These are phyloP conservation scores for Drosophila paranaensis DNA, from an alignment of 2,888 invertebrate species.

Conservation along the genomic window DNA sequence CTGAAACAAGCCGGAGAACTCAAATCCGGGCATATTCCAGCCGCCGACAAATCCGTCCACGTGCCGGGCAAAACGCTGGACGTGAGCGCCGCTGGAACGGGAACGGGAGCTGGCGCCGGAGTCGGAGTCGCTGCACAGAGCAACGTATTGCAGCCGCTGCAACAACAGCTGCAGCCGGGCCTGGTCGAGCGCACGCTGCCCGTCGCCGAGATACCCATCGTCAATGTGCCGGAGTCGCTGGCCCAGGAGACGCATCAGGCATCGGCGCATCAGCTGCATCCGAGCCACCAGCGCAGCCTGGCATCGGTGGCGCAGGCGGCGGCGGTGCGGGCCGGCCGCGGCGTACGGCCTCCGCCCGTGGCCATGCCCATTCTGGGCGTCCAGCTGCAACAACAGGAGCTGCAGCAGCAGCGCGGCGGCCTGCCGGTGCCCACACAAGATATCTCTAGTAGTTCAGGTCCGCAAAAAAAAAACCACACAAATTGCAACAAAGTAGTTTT, in stretches of 20 bases:
- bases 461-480: constrained; percentile 65
- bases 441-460: constrained; percentile 85
- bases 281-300: constrained; percentile 64
- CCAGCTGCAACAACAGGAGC: constrained; percentile 83
- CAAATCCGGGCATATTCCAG: constrained; percentile 87
- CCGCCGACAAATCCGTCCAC: constrained; percentile 83
- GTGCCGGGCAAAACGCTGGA: constrained; percentile 61
- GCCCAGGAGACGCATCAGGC: constrained; percentile 51
- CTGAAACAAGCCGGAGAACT: constrained; percentile 95
- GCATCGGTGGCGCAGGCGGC: constrained; percentile 75
- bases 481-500: constrained; percentile 63
- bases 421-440: constrained; percentile 86
- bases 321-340: constrained; percentile 75
- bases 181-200: constrained; percentile 36
- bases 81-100: constrained; percentile 31
- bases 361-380: constrained; percentile 82
- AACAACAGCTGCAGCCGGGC: constrained; percentile 32
- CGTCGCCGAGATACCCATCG: constrained; percentile 83
- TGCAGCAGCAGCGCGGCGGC: constrained; percentile 84
- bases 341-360: constrained; percentile 81
- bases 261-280: constrained; percentile 31
- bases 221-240: constrained; percentile 83
- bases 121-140: constrained; percentile 19
- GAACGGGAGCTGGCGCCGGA: constrained; percentile 28
- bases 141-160: constrained; percentile 22